Conservation (phyloP, 2,888 invertebrate species). For the Ophioninae sp. region DNA sequence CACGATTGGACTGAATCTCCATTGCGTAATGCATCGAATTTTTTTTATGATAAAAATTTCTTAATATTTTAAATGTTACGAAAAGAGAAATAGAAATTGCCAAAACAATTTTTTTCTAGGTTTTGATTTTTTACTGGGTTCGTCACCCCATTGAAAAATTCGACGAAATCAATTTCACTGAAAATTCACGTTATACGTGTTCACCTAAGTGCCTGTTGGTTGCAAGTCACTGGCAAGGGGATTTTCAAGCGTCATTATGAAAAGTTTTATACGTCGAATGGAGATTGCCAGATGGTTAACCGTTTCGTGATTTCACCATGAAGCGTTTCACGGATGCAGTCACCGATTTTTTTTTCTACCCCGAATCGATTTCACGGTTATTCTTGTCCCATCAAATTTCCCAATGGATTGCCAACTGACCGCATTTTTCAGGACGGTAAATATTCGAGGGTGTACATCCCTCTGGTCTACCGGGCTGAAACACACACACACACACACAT, state of each 20-base stretch:
- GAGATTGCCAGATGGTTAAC: background rate
- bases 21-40: too few relatives aligned
- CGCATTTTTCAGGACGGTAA: conserved; percentile 12
- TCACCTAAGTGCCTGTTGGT: background rate
- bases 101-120: too few relatives aligned
- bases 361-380: background rate
- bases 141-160: too few relatives aligned
- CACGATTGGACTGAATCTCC: too few relatives aligned
- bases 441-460: conserved; percentile 38
- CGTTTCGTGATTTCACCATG: background rate
- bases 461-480: conserved; percentile 24
- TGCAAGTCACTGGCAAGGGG: background rate
- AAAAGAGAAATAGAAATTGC: too few relatives aligned
- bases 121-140: too few relatives aligned
- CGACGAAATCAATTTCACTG: too few relatives aligned
- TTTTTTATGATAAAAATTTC: too few relatives aligned
- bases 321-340: background rate
- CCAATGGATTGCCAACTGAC: conserved; percentile 6
- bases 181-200: background rate
- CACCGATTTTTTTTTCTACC: conserved; percentile 1
- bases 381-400: background rate
- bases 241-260: background rate
- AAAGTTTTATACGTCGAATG: background rate
- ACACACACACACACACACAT: conserved; percentile 20
- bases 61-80: too few relatives aligned